These are phyloP conservation scores for Morinoia aosen DNA, from an alignment of 2,888 invertebrate genomes.

Conservation along the genomic window DNA sequence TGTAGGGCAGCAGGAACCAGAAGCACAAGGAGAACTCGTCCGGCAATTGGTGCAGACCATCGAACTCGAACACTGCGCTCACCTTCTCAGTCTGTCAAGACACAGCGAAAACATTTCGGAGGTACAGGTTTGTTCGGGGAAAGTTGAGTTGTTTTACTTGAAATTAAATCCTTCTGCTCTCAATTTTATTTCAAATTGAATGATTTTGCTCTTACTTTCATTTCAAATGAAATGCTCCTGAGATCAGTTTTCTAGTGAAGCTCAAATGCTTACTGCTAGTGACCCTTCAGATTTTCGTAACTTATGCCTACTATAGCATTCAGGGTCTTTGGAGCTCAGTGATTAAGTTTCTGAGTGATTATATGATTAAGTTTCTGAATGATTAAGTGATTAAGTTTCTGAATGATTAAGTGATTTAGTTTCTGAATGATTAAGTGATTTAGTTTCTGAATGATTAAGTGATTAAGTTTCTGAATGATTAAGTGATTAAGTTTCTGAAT, in stretches of 20 bases:
- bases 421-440: no score
- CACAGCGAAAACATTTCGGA: not conserved
- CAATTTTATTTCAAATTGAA: not conserved
- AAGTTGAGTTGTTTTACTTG: not conserved
- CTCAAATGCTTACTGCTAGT: not conserved
- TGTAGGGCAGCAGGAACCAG: slow-evolving; percentile 40
- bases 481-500: no score
- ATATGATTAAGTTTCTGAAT: no score
- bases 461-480: no score
- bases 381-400: no score
- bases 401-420: no score
- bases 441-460: no score
- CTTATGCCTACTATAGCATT: no score
- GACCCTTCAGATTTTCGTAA: not conserved
- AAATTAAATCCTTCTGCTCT: not conserved
- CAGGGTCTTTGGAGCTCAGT: no score
- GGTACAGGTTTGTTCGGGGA: no score
- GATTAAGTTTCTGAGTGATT: not conserved
- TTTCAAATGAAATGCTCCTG: not conserved
- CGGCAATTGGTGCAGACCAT: not conserved
- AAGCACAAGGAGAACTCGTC: slow-evolving; percentile 34
- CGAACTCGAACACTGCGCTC: slow-evolving; percentile 8
- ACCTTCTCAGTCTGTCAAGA: not conserved
- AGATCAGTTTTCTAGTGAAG: not conserved
- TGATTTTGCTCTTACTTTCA: not conserved